Base-by-base conservation (phyloP, 2,113 vertebrate species). In the Oryctolagus cuniculus region DNA sequence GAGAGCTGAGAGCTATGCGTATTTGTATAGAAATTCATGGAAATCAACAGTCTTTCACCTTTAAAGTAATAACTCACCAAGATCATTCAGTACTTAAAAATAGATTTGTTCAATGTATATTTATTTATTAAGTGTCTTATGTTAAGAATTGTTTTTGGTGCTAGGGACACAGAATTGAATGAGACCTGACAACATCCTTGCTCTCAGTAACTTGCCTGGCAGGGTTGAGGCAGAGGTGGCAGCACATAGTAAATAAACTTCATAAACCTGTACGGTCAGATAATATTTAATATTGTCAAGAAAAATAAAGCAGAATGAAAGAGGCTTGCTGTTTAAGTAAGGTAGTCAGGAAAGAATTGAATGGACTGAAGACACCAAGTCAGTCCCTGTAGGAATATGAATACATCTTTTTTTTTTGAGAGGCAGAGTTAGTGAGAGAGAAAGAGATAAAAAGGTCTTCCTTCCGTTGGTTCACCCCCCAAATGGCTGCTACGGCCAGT, bases 1-100 rank as follows among this genome's bases (percentile, higher is more conserved):
- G 70, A 94, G 90, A 87, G 38, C 55, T 91, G 70, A 94, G 90
- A 87, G n/a, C 55, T 63, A 34, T n/a, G 27, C 77, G 51, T 81
- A 79, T 64, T 69, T 77, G 53, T 58, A 49, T 86, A 36, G 25
- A 85, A 36, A 19, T 34, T 94, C n/a, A 53, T 49, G 67, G 25
- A 84, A 84, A 73, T 89, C 55, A 53, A 0, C 38, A 72, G 25
- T 74, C 74, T 91, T 93, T 61, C 21, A 51, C 15, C 4, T 70
- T 87, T 63, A 58, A 80, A 85, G 29, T 89, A 55, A 61, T 61
- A 73, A 75, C 8, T 72, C 87, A 64, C 29, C 34, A 72, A 74
- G 58, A 64, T 75, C 90, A 44, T 27, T 63, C 38, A 63, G 9
- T 73, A 53, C 17, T 73, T 21, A 78, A 87, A 92, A 72, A 66